Conservation (phyloP, 2,113 vertebrate species). For the Toxostoma redivivum region DNA sequence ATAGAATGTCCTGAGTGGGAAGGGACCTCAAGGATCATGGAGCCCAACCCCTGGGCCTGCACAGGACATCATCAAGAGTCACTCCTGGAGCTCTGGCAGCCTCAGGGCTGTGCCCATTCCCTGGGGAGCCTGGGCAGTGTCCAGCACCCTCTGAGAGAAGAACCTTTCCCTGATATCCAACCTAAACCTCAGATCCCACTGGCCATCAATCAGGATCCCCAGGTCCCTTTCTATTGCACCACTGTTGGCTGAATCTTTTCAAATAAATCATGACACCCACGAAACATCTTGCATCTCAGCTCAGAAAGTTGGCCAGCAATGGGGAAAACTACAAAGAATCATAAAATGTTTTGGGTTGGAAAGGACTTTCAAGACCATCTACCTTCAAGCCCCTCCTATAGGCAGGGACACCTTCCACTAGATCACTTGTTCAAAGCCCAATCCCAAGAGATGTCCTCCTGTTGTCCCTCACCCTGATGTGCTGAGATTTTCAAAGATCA, state of each 20-base stretch:
- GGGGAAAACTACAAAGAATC: not conserved
- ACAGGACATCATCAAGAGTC: not conserved
- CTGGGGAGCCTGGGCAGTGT: not conserved
- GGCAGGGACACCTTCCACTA: not conserved
- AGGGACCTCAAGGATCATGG: not conserved
- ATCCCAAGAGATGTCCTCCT: not conserved
- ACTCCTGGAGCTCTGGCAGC: not conserved
- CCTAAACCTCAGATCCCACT: accelerated
- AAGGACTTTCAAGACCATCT: not conserved
- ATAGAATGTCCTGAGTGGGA: not conserved
- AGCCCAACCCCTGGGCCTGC: not conserved
- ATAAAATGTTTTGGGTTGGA: not conserved
- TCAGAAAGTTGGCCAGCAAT: not conserved
- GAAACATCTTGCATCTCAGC: not conserved
- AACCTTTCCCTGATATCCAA: accelerated
- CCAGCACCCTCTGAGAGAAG: not conserved
- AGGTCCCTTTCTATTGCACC: not conserved
- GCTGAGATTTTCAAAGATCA: not conserved
- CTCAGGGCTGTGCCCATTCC: not conserved
- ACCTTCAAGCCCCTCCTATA: not conserved
- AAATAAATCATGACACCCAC: not conserved
- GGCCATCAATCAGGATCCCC: not conserved
- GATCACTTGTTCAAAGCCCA: not conserved
- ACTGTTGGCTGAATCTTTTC: not conserved
- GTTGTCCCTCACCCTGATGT: not conserved